A percentile compares a stretch with the other conserved stretches of the same genome.
These are phyloP conservation scores for Calephelis nemesis DNA, from an alignment of 1,140 invertebrate species.

Conservation along the genomic window DNA sequence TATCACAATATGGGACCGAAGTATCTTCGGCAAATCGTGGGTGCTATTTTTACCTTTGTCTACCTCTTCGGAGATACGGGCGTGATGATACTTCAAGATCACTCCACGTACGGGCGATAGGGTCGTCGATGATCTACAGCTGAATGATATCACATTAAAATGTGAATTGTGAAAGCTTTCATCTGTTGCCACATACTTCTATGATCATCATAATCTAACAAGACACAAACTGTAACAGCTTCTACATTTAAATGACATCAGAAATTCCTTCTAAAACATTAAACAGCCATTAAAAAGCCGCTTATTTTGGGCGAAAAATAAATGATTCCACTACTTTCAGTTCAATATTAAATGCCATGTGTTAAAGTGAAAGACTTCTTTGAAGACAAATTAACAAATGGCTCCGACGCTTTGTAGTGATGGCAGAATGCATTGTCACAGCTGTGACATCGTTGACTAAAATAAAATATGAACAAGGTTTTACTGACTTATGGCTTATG, in stretches of 20 bases:
- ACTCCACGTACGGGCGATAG: too few species aligned
- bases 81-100: too few species aligned
- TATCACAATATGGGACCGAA: too few species aligned
- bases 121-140: too few species aligned
- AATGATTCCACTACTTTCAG: not conserved
- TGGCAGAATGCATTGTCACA: constrained; percentile 4
- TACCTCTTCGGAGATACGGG: too few species aligned
- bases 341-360: not conserved
- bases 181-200: not conserved
- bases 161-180: not conserved
- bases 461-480: not conserved
- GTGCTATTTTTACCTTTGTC: too few species aligned
- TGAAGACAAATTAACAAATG: constrained; percentile 8
- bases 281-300: constrained; percentile 6
- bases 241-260: not conserved
- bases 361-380: constrained; percentile 5
- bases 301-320: constrained; percentile 5
- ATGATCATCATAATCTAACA: constrained; percentile 6
- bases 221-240: constrained; percentile 20
- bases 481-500: not conserved
- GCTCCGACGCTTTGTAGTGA: not conserved
- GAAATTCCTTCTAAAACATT: not conserved
- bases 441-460: not conserved
- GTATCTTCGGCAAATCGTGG: too few species aligned
- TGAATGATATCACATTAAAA: too few species aligned